Conservation (phyloP, 2,797 vertebrate genomes). For the Acrocephalus scirpaceus region DNA sequence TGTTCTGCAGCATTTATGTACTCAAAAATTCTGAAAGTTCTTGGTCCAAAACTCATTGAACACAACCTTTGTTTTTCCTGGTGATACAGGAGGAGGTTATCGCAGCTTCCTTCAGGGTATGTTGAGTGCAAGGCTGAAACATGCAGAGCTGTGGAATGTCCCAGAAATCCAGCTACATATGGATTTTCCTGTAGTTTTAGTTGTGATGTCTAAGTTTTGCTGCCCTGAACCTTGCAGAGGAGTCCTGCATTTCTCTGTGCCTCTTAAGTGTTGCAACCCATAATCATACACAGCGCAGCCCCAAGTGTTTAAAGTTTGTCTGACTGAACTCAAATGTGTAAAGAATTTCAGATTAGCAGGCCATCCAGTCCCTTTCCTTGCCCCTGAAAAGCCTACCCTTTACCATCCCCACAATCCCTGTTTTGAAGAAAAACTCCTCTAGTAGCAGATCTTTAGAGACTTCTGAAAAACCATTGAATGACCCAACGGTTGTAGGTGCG, state of each 20-base stretch:
- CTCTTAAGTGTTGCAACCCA: neutral
- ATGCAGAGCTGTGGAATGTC: neutral
- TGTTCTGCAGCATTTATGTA: neutral
- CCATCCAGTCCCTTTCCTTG: neutral
- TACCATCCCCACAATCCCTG: neutral
- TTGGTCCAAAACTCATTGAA: neutral
- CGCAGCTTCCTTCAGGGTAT: neutral
- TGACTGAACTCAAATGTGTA: neutral
- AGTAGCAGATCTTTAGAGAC: neutral
- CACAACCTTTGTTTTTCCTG: neutral
- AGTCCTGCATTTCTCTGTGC: neutral
- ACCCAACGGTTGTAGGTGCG: fast-evolving
- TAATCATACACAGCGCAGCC: fast-evolving
- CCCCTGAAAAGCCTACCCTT: neutral
- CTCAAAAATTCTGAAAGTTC: neutral
- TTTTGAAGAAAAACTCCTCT: neutral
- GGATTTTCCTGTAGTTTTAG: neutral
- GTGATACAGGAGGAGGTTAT: neutral
- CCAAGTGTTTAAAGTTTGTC: neutral
- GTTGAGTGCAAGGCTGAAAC: neutral
- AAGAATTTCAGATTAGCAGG: neutral
- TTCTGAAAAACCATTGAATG: neutral
- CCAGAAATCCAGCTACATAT: neutral
- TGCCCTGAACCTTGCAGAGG: neutral
- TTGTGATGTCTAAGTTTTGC: neutral